phyloP scores from a whole-genome alignment of 2,888 invertebrate genomes.

The Nomada ruficornis region DNA sequence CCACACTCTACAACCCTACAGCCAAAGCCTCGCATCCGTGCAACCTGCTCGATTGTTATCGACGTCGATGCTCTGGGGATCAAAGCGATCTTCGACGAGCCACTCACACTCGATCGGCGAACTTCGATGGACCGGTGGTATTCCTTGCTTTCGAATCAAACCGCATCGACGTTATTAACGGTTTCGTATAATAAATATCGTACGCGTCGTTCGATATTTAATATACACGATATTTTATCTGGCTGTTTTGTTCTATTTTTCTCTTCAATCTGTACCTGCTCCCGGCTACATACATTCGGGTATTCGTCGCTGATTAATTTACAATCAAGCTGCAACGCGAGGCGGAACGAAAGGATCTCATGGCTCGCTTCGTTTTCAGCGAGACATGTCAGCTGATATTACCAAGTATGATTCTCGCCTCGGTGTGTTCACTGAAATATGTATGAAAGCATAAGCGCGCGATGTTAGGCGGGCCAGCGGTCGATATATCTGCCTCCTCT shows the following conservation, averaged over 20 bases:
- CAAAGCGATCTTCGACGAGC: slow-evolving; percentile 65
- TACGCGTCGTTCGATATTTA: too few relatives aligned
- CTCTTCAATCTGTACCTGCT: neutral
- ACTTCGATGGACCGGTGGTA: neutral
- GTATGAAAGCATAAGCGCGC: slow-evolving; percentile 79
- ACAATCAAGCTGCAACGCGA: slow-evolving; percentile 12
- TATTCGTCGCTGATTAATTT: slow-evolving; percentile 24
- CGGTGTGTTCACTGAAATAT: slow-evolving; percentile 77
- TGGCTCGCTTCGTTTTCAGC: slow-evolving; percentile 38
- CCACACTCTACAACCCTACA: slow-evolving; percentile 19
- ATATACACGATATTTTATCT: too few relatives aligned
- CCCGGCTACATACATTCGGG: neutral
- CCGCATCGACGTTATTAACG: too few relatives aligned
- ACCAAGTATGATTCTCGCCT: slow-evolving; percentile 79
- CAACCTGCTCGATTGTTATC: slow-evolving; percentile 46
- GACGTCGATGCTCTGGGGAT: slow-evolving; percentile 50
- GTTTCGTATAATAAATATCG: too few relatives aligned
- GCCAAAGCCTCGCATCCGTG: too few relatives aligned
- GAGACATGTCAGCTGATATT: slow-evolving; percentile 72
- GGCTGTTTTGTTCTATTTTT: too few relatives aligned
- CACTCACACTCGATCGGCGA: slow-evolving; percentile 5
- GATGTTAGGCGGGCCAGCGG: slow-evolving; percentile 59
- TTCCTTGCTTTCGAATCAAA: neutral
- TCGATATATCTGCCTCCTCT: slow-evolving; percentile 43
- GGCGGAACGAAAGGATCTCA: slow-evolving; percentile 25